Evolutionary conservation across 1,140 invertebrate genomes (phyloP).

Genomic region (Tetragonula clypearis): DNA sequence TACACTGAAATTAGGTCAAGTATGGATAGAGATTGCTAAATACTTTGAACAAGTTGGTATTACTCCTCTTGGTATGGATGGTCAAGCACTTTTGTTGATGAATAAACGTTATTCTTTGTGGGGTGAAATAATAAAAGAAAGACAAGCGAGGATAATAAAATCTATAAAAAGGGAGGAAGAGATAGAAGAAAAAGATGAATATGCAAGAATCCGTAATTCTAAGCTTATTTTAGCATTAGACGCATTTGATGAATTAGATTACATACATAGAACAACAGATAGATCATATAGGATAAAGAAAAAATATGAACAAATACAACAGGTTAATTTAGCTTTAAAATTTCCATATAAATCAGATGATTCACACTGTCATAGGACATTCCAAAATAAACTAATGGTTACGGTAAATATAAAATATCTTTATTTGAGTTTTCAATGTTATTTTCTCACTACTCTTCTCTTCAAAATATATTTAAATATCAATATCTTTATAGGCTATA

Average conservation of each 20-base stretch:
- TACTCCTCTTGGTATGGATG: conserved; percentile 65
- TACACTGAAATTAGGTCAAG: conserved; percentile 66
- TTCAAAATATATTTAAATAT: neutral
- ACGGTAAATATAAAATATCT: conserved; percentile 61
- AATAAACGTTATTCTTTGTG: conserved; percentile 60
- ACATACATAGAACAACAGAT: conserved; percentile 65
- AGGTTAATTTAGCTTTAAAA: conserved; percentile 46
- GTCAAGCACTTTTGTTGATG: conserved; percentile 68
- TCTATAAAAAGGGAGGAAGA: conserved; percentile 38
- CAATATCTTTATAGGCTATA: conserved; percentile 51
- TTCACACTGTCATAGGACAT: conserved; percentile 64
- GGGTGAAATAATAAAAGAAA: conserved; percentile 52
- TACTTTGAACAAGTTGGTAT: conserved; percentile 65
- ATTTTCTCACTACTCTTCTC: neutral
- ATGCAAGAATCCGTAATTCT: conserved; percentile 63
- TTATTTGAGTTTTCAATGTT: neutral
- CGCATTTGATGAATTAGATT: conserved; percentile 65
- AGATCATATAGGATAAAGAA: conserved; percentile 57
- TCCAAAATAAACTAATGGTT: conserved; percentile 52
- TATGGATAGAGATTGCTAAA: conserved; percentile 67
- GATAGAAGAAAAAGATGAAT: conserved; percentile 54
- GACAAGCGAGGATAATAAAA: conserved; percentile 58
- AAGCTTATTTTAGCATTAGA: conserved; percentile 56
- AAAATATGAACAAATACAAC: conserved; percentile 53
- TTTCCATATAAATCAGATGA: conserved; percentile 32